Conservation (phyloP, 2,113 vertebrate species). For the Anser cygnoides region DNA sequence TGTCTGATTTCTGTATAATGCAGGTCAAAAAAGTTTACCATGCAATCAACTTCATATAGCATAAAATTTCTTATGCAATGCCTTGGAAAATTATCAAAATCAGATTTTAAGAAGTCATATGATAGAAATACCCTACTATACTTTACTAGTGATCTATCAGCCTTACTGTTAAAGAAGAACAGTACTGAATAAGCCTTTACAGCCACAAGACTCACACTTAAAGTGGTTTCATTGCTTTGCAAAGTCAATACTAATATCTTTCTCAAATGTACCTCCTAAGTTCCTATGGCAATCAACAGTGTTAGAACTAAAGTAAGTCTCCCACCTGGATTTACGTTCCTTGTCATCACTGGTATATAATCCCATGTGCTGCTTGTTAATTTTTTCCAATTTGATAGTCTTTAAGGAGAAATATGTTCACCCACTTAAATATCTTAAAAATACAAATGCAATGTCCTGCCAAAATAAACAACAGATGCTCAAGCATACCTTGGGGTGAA, state of each 20-base stretch:
- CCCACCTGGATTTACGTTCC: background rate
- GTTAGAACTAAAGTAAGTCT: background rate
- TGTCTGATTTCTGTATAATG: background rate
- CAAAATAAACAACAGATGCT: slow-evolving; percentile 59
- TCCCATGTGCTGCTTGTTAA: background rate
- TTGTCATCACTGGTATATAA: background rate
- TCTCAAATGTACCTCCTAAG: background rate
- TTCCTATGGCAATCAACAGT: background rate
- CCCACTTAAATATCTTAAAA: slow-evolving; percentile 29
- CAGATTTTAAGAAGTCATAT: background rate
- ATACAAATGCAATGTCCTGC: background rate
- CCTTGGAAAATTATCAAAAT: background rate
- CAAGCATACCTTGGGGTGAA: slow-evolving; percentile 22
- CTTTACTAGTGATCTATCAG: background rate
- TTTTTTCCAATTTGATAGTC: background rate
- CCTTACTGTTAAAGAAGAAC: background rate
- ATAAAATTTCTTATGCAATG: background rate
- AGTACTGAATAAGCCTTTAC: background rate
- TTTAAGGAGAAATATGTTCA: background rate
- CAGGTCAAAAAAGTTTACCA: background rate
- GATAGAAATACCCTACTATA: background rate
- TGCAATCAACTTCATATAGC: background rate
- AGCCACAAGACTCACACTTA: background rate
- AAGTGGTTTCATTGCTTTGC: background rate
- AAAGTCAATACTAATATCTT: background rate